Base-by-base conservation (phyloP, 2,888 invertebrate genomes). In the Xiphydria camelus region DNA sequence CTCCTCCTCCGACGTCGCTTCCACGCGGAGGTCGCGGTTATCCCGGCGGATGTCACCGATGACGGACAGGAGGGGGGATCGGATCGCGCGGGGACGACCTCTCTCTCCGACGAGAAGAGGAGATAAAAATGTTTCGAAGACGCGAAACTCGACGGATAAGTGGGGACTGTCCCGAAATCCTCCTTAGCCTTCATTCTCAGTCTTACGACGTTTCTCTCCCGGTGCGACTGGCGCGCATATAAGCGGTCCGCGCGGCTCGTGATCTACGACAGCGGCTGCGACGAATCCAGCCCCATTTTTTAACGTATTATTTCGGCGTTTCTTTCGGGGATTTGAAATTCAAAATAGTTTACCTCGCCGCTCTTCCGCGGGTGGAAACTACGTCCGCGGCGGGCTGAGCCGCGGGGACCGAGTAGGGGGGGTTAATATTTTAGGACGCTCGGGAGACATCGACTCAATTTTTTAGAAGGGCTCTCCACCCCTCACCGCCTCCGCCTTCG, bases 261-360 rank as follows among this genome's bases (percentile, higher is more conserved):
- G 23, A 33, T 26, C 10, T 26, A 26, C 26, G 26, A 26, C 26
- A 12, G 10, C 26, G n/a, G 10, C 14, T 7, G 26, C 26, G 26
- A 26, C 26, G 26, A 26, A 26, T 26, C 26, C 26, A 26, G 26
- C 12, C 9, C 4, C 26, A 26, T 26, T 26, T 26, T 26, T 26
- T n/a, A 12, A 10, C 6, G 19, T 33, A 41, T 57, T 51, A 53
- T 49, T 53, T 48, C 45, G 38, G 51, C 49, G 49, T 56, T 58
- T 47, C 53, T 58, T 59, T 59, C 49, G 45, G 45, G 45, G 41
- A 67, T 67, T 64, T 66, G 61, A 66, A 68, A 60, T 66, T 62
- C 63, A 66, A 61, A 66, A 61, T 55, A 66, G 62, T 62, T 64
- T 62, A 62, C 59, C 61, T 54, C 51, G 50, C 56, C 26, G 12